Base-by-base conservation (phyloP, 2,113 vertebrate genomes). In the Myotis brandtii region DNA sequence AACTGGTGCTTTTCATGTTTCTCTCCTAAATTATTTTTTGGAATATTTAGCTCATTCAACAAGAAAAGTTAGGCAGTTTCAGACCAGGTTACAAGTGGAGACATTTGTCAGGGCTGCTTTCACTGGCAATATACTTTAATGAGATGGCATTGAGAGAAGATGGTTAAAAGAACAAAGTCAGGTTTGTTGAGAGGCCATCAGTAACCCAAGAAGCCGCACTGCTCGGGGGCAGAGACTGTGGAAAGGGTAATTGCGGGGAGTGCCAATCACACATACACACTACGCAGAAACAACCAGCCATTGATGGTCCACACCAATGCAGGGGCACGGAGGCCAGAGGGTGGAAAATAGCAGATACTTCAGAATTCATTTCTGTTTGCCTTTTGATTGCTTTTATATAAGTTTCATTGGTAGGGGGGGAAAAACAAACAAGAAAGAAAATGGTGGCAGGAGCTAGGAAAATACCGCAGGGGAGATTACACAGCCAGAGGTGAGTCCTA, bases 101-200 rank as follows among this genome's bases (percentile, higher is more conserved):
- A 86, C 93, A 97, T 98, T 98, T 96, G 97, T 96, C 94, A 94
- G 89, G 94, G 90, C 90, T 96, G 96, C 96, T 98, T 96, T 98
- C 96, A 77, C 94, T 97, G 97, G 98, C 98, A 97, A 97, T 98
- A 96, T 46, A 92, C 96, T 97, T 97, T 97, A 98, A 98, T 98
- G 98, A 97, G 98, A 98, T 97, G 96, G 97, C 94, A 98, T 50
- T 82, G 97, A 98, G 97, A 98, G 95, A 93, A 98, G 97, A 95
- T 98, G 96, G 94, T 95, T 96, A 94, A 91, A 93, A 97, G 98
- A 98, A 98, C 98, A 98, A 98, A 98, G 98, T 98, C 95, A 97
- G 97, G 94, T 97, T 98, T 98, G 98, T 98, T 96, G 96, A 66
- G 94, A 88, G 86, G 96, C 93, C 97, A 97, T 95, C 96, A 93